Base-by-base conservation (phyloP, 2,888 invertebrate species). In the Chrysolina oricalcia region DNA sequence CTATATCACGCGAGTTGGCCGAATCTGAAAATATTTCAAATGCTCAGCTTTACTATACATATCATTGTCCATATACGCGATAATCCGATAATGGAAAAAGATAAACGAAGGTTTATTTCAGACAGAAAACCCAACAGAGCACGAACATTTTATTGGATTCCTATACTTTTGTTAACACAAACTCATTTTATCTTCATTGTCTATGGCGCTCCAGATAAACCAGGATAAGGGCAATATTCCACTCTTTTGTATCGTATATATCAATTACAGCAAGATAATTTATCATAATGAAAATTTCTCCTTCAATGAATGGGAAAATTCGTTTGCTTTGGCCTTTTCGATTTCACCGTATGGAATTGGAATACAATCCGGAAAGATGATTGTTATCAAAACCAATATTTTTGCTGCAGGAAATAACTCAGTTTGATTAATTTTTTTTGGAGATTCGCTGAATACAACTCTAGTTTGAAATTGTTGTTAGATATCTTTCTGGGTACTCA, bases 231-330 rank as follows among this genome's bases (percentile, higher is more conserved):
- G 71, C 66, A 53, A 78, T 78, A 80, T 78, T 77, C 78, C 76
- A 80, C 76, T 79, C 77, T 76, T 79, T 70, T 75, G 79, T 75
- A 81, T 80, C 82, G 81, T 83, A 82, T 81, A 82, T 83, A 81
- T 81, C 83, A 83, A 81, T 83, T 83, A 82, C 76, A 66, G 65
- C 76, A 68, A 59, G 62, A 77, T 79, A 80, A 81, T 83, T 81
- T 79, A 82, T 83, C 81, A 81, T 76, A 72, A 77, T 72, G 68
- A 73, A 79, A 80, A 78, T 80, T 78, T 79, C 79, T 73, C 75
- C 59, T 75, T 74, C 68, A 19, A 68, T 53, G 68, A 35, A 68
- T 53, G n/a, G 53, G 68, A 68, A 40, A 53, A 68, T 68, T 19
- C n/a, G 53, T 53, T 53, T 53, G 53, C n/a, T 23, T 27, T 56